phyloP scores from a whole-genome alignment of 64 coral and sea anemone species.

The Anthopleura sola region DNA sequence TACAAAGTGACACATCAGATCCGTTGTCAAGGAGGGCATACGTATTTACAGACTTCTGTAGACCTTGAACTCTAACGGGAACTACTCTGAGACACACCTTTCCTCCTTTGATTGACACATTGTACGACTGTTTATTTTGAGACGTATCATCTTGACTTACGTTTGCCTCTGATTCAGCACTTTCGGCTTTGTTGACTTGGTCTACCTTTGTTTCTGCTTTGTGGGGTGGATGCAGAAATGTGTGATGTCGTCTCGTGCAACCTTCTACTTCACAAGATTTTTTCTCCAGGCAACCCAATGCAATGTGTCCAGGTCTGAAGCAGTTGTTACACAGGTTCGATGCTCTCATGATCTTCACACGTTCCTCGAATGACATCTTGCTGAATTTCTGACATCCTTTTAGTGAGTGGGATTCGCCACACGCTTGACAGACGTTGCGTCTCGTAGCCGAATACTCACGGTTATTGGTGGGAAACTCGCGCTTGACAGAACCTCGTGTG shows the following conservation, averaged over 20 bases:
- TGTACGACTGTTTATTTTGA: background rate
- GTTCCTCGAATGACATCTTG: slow-evolving; percentile 13
- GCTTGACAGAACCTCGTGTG: background rate
- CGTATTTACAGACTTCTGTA: slow-evolving; percentile 2
- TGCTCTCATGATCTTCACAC: slow-evolving; percentile 16
- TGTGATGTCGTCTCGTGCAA: slow-evolving; percentile 40
- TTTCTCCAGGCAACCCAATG: slow-evolving; percentile 19
- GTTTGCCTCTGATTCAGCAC: background rate
- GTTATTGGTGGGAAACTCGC: background rate
- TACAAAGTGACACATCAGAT: slow-evolving; percentile 29
- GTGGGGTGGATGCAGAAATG: slow-evolving; percentile 34
- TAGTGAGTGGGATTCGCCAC: background rate
- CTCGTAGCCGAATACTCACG: background rate
- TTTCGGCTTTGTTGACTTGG: background rate
- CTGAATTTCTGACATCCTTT: slow-evolving; percentile 20
- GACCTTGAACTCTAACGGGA: slow-evolving; percentile 20
- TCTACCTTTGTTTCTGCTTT: background rate
- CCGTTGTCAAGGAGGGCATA: slow-evolving; percentile 39
- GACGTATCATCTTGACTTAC: background rate
- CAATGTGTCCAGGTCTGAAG: slow-evolving; percentile 34
- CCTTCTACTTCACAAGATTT: slow-evolving; percentile 43
- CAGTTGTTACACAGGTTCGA: slow-evolving; percentile 42
- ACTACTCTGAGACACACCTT: slow-evolving; percentile 35
- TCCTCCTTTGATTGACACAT: background rate
- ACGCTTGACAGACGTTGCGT: background rate